These are phyloP conservation scores for Drosophila equinoxialis DNA, from an alignment of 1,140 invertebrate species.

Conservation along the genomic window DNA sequence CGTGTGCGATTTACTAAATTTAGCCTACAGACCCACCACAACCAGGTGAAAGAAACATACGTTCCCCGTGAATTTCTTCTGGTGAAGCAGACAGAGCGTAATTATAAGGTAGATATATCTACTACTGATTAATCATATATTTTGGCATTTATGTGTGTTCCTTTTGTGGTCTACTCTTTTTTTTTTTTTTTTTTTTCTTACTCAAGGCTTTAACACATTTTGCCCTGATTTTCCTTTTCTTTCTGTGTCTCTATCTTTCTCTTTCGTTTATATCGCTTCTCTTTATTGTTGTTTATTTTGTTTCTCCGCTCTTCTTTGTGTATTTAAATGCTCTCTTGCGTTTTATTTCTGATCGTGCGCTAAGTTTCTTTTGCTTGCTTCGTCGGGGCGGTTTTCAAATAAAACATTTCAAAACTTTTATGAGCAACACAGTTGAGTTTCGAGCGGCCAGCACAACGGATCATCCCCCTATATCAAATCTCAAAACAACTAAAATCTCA, in stretches of 20 bases:
- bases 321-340: slow-evolving; percentile 48
- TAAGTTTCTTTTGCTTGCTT: slow-evolving; percentile 39
- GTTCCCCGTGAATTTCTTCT: slow-evolving; percentile 2
- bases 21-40: slow-evolving; percentile 36
- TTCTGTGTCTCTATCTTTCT: neutral
- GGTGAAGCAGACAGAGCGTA: too few species aligned
- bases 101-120: too few species aligned
- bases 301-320: slow-evolving; percentile 11
- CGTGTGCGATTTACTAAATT: slow-evolving; percentile 78
- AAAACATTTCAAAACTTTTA: slow-evolving; percentile 74
- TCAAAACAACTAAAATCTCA: slow-evolving; percentile 16
- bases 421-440: slow-evolving; percentile 72
- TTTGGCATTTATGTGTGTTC: slow-evolving; percentile 9
- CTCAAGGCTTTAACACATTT: too few species aligned
- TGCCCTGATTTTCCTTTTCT: neutral
- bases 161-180: too few species aligned
- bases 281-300: slow-evolving; percentile 24
- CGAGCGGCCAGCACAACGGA: slow-evolving; percentile 69
- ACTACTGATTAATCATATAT: neutral
- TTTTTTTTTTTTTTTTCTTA: too few species aligned
- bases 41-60: slow-evolving; percentile 64
- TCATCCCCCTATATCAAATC: slow-evolving; percentile 43
- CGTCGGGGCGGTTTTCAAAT: slow-evolving; percentile 56
- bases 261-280: slow-evolving; percentile 60
- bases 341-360: slow-evolving; percentile 70